Evolutionary conservation across 2,797 vertebrate species (phyloP), one percentile per base, ranked within the genome.

Genomic region (Remorina albescens): DNA sequence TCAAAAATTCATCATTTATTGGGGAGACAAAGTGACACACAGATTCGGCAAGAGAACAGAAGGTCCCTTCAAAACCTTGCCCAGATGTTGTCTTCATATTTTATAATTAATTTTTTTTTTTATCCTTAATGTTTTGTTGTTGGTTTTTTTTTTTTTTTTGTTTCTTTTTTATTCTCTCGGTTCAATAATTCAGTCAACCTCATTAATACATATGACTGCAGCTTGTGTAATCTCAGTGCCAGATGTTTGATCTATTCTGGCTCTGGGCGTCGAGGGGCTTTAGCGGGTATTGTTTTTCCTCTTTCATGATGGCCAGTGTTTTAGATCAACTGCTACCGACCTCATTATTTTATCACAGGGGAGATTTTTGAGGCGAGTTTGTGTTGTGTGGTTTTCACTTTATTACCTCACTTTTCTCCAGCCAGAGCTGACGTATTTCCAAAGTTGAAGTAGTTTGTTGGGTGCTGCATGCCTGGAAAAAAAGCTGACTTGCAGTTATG

Each of bases 1-100:
- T 87, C 39, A 80, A 80, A 78, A 56, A 76, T 51, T 6, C 19
- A 84, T 85, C 16, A 49, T 63, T 83, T n/a, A 60, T 55, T 28
- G 50, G n/a, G 50, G 36, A 63, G 73, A 67, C 71, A 68, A 75
- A 78, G 62, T 76, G 55, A 77, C 67, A 46, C 36, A 42, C 41
- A 66, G 57, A 72, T 54, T 50, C 54, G 66, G 76, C 25, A 28
- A 56, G 63, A 80, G 78, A 76, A 86, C 69, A 70, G 73, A 80
- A 49, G 36, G 59, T 71, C 58, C 66, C 41, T 39, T 56, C 37
- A 55, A 84, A 80, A 79, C 62, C 76, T 19, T 49, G 19, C 76
- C 78, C 88, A 89, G 89, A 89, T 91, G 88, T 79, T 51, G 21
- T 76, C 68, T 92, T 75, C 78, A 93, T 92, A 78, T 89, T 91